Percentiles rank a stretch among this genome's conserved stretches.
These are phyloP conservation scores for Drosophila kikkawai DNA, from an alignment of 1,140 invertebrate species.

Conservation along the genomic window DNA sequence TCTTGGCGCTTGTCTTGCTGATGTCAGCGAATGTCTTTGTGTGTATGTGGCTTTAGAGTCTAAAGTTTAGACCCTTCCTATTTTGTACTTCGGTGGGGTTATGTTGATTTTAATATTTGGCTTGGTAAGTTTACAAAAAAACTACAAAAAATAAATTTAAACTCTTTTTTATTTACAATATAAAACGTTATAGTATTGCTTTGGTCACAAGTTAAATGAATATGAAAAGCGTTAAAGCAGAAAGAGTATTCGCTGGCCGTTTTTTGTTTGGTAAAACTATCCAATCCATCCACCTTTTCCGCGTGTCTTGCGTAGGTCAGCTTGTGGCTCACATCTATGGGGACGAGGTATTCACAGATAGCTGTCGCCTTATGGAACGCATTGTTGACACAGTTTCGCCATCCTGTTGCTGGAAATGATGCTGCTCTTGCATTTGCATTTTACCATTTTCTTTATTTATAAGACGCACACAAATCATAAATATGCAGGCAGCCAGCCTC, in stretches of 20 bases:
- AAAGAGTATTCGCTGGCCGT: not conserved
- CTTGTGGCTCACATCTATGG: not conserved
- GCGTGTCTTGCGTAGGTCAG: not conserved
- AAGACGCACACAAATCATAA: conserved; percentile 69
- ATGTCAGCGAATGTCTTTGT: conserved; percentile 11
- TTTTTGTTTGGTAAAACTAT: not conserved
- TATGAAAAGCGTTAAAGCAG: no score
- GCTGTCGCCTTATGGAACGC: conserved; percentile 53
- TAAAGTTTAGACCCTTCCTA: not conserved
- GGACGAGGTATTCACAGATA: not conserved
- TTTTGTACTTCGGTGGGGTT: not conserved
- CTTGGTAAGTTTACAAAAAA: not conserved
- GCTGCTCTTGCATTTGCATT: conserved; percentile 48
- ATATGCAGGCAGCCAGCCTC: conserved; percentile 59
- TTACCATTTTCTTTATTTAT: conserved; percentile 64
- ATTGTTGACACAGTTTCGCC: conserved; percentile 72
- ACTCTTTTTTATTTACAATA: no score
- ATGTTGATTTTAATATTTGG: not conserved
- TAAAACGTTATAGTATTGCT: no score
- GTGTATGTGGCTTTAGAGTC: no score
- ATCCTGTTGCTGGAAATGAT: not conserved
- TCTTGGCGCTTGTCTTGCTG: conserved; percentile 6
- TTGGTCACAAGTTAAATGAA: no score
- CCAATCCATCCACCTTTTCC: not conserved
- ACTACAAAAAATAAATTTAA: no score